Base-by-base conservation (phyloP, 1,140 invertebrate species). In the Metaphire vulgaris region DNA sequence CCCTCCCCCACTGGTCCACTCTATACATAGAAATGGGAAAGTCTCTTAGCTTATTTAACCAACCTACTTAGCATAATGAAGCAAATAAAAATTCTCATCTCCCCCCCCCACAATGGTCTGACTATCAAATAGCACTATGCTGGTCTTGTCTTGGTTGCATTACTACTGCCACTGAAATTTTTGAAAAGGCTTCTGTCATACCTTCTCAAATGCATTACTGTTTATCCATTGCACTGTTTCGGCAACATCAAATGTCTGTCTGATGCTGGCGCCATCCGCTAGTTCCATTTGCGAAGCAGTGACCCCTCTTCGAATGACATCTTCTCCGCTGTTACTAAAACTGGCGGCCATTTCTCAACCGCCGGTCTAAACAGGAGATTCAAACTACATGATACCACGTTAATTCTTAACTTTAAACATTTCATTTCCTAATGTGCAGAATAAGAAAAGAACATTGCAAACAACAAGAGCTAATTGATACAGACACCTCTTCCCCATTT, bases 171-270 rank as follows among this genome's bases (percentile, higher is more conserved):
- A 34, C 29, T 72, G 1, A 15, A 30, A 71, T 26, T 21, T 14
- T 12, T 15, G 32, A n/a, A 31, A 74, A n/a, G 26, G 69, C 31
- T n/a, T 14, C 1, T 31, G 14, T 31, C 83, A 84, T 86, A 93
- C 92, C 85, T 89, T 91, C 82, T 89, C 83, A 81, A 89, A 90
- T 74, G 88, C 84, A 84, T 90, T 89, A 33, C 88, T 83, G 80
- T 86, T 83, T 71, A 93, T 91, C 92, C 92, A 94, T 72, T 88
- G 80, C 30, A 84, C 79, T 86, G 90, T 90, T 71, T 86, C 86
- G 73, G 87, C 81, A 41, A 89, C 80, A 82, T 91, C 89, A 77
- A 88, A 89, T 21, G 81, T 78, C 81, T 6, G 6, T 56, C 41
- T 21, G 21, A 56, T 21, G 41, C 21, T 21, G 41, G 6, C 41